A percentile compares a stretch with the other conserved stretches of the same genome.
phyloP scores from a whole-genome alignment of 1,140 invertebrate species.

The Apis laboriosa region DNA sequence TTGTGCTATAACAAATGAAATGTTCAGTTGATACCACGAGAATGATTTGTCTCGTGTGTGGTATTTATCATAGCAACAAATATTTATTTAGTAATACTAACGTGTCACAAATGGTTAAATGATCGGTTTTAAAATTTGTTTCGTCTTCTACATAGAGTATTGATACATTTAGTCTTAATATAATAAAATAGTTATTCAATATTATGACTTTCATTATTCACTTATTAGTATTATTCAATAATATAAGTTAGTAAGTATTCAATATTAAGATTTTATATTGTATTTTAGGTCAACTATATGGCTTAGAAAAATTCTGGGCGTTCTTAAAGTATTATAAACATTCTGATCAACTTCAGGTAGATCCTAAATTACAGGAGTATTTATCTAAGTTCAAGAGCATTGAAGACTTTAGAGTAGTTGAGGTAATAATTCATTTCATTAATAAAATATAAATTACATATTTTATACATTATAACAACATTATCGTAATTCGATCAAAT shows the following conservation, averaged over 20 bases:
- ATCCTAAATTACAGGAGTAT: conserved; percentile 89
- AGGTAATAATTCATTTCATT: conserved; percentile 75
- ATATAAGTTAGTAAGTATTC: too few relatives aligned
- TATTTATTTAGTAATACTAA: not conserved
- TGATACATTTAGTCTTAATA: too few relatives aligned
- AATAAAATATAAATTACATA: too few relatives aligned
- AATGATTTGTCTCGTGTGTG: conserved; percentile 24
- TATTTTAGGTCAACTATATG: conserved; percentile 95
- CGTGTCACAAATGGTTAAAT: too few relatives aligned
- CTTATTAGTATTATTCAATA: too few relatives aligned
- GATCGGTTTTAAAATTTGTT: too few relatives aligned
- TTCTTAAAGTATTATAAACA: conserved; percentile 97
- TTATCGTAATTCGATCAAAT: too few relatives aligned
- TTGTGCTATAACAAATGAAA: conserved; percentile 62
- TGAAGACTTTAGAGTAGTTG: conserved; percentile 95
- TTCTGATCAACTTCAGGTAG: conserved; percentile 88
- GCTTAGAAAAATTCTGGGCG: conserved; percentile 99
- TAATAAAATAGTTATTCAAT: too few relatives aligned
- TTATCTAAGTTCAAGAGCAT: conserved; percentile 95
- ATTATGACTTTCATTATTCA: too few relatives aligned
- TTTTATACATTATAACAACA: too few relatives aligned
- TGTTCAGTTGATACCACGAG: conserved; percentile 46
- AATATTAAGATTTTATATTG: conserved; percentile 36
- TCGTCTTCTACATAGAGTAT: too few relatives aligned
- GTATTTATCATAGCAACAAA: conserved; percentile 45